Evolutionary conservation across 2,113 vertebrate genomes (phyloP).

Genomic region (Hymenochirus boettgeri): DNA sequence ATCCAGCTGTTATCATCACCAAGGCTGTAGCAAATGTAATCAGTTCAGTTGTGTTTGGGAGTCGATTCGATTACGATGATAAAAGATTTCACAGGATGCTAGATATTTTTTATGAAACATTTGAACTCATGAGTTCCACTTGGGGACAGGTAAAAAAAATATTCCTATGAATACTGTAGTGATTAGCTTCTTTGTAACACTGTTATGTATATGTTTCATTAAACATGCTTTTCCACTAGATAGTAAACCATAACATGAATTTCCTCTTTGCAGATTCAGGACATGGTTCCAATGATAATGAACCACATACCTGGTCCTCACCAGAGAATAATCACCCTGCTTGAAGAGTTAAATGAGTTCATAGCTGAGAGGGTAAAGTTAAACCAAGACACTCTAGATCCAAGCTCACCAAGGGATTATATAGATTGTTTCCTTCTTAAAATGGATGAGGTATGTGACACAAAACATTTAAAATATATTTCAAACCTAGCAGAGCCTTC

Average conservation of each 20-base stretch:
- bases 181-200: too few relatives aligned
- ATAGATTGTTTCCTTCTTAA: constrained; percentile 56
- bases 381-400: constrained; percentile 50
- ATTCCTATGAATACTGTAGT: too few relatives aligned
- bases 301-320: constrained; percentile 51
- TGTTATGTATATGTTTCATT: too few relatives aligned
- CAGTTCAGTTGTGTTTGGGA: constrained; percentile 45
- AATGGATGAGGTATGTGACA: constrained; percentile 50
- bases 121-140: constrained; percentile 26
- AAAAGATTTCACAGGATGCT: constrained; percentile 44
- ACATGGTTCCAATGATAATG: constrained; percentile 54
- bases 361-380: constrained; percentile 43
- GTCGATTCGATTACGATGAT: constrained; percentile 53
- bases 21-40: constrained; percentile 57
- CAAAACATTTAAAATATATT: too few relatives aligned
- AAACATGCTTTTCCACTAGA: too few relatives aligned
- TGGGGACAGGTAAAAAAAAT: constrained; percentile 27
- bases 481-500: too few relatives aligned
- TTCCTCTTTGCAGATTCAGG: constrained; percentile 52
- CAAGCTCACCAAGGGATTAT: constrained; percentile 53
- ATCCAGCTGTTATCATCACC: constrained; percentile 23
- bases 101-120: constrained; percentile 26
- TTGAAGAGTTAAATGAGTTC: constrained; percentile 48
- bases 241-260: too few relatives aligned
- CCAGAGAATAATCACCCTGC: constrained; percentile 34